Evolutionary conservation across 2,888 invertebrate species (phyloP), one percentile per base, ranked within the genome.

Genomic region (Melanchra persicariae): DNA sequence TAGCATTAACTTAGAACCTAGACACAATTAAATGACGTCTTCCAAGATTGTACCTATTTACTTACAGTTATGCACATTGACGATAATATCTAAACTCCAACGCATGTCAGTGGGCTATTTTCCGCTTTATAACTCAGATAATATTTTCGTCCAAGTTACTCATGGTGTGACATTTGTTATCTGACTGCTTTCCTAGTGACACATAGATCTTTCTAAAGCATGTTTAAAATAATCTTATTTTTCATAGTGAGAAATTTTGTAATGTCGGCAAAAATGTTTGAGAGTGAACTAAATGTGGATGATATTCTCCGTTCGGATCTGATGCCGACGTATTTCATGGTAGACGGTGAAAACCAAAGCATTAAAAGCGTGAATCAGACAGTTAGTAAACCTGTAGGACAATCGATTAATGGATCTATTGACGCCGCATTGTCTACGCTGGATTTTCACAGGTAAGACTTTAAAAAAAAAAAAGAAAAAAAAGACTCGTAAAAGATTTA

Each of bases 291-390:
- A 43, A 95, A 97, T 91, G 92, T 97, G 9, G 96, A 97, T 77
- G 97, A 98, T 91, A 97, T 98, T 86, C 92, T 98, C 34, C 96
- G 97, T 19, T 96, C 96, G n/a, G 97, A 97, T 91, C 95, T 97
- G 59, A 97, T 98, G 96, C 98, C 98, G 0, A 97, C 97, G 0
- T 96, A 96, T 79, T 93, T 98, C 73, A 95, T 98, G 66, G 91
- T 96, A 71, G 91, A 95, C 26, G 95, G 93, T 69, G 90, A 89
- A 43, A 80, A 84, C 37, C 80, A 84, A n/a, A 85, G 77, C 54
- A 70, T 86, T 37, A 79, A 83, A 19, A 86, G 75, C 63, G 66
- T 85, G 1, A 90, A 87, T 62, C 82, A 83, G 40, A 87, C 87
- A 37, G 79, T 77, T 5, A 76, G 71, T 64, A 83, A 77, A 9